Base-by-base conservation (phyloP, 1,140 invertebrate genomes). In the Trypoxylus dichotomus region DNA sequence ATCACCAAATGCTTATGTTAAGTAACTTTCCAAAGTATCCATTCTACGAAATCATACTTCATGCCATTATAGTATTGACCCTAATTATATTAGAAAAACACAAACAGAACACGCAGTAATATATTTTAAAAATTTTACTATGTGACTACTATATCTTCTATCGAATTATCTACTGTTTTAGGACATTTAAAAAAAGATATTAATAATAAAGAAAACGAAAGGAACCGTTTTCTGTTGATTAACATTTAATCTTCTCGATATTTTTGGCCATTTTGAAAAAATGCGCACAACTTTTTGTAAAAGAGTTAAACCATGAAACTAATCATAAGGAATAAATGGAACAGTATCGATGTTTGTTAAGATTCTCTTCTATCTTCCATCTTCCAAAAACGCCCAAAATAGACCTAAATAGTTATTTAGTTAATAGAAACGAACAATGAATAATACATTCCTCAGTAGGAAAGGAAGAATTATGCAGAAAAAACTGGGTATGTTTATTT, bases 331-430 rank as follows among this genome's bases (percentile, higher is more conserved):
- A 54, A 19, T 54, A 54, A 19, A 54, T 54, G 1, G 47, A 19
- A 15, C 19, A 54, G 47, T 54, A 54, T 54, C 47, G 47, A 54
- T 54, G 47, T 54, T 54, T 54, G 15, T n/a, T 15, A n/a, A 54
- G 15, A 19, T 19, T 54, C 19, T 13, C 19, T 54, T 6, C 13
- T 6, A 54, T 19, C 15, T 54, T 54, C 47, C 19, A 54, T 19
- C 19, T 54, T 54, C 47, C 47, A 54, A 54, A 21, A 54, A 54
- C 19, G 19, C 15, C 47, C 47, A 54, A 54, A 54, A 54, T 54
- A 54, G 47, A 54, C 47, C 32, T 37, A 37, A 54, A 54, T 54
- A 54, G 47, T 54, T 54, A 54, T 54, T 54, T 54, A 54, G 47
- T n/a, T n/a, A 54, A 54, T 54, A 54, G 47, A 54, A 54, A 19